Percentiles rank a stretch among this genome's conserved stretches.
phyloP scores from a whole-genome alignment of 2,797 vertebrate species.

The Anguilla pacifica region DNA sequence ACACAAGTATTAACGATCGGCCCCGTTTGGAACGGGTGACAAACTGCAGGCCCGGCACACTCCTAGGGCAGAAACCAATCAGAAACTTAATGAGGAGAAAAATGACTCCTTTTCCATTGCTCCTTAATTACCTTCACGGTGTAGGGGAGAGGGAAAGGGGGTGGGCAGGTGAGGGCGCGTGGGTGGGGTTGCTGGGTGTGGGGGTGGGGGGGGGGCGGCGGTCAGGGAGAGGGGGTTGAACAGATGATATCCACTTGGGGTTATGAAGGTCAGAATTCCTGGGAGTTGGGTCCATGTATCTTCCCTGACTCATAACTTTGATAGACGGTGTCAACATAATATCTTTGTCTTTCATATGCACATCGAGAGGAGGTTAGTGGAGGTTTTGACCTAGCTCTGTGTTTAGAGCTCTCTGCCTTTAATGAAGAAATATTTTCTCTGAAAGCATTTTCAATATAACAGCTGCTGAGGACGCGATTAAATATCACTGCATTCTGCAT shows the following conservation, averaged over 20 bases:
- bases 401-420: conserved; percentile 17
- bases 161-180: not conserved
- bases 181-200: not conserved
- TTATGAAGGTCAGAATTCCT: conserved; percentile 81
- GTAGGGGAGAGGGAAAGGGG: not conserved
- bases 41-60: conserved; percentile 86
- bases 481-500: not conserved
- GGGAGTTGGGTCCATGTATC: conserved; percentile 75
- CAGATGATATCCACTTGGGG: conserved; percentile 62
- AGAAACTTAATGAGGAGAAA: conserved; percentile 99
- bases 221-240: conserved; percentile 61
- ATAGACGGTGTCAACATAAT: conserved; percentile 55
- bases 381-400: not conserved
- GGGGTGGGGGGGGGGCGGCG: conserved; percentile 59
- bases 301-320: conserved; percentile 66
- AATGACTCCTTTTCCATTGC: conserved; percentile 83
- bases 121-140: conserved; percentile 82
- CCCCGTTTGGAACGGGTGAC: conserved; percentile 96
- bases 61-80: conserved; percentile 96
- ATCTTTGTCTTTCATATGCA: conserved; percentile 17
- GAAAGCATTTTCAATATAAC: not conserved
- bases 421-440: conserved; percentile 19
- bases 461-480: not conserved
- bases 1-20: conserved; percentile 97
- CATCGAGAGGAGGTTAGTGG: not conserved